Conservation (phyloP, 2,113 vertebrate species). For the Leucoraja erinaceus region DNA sequence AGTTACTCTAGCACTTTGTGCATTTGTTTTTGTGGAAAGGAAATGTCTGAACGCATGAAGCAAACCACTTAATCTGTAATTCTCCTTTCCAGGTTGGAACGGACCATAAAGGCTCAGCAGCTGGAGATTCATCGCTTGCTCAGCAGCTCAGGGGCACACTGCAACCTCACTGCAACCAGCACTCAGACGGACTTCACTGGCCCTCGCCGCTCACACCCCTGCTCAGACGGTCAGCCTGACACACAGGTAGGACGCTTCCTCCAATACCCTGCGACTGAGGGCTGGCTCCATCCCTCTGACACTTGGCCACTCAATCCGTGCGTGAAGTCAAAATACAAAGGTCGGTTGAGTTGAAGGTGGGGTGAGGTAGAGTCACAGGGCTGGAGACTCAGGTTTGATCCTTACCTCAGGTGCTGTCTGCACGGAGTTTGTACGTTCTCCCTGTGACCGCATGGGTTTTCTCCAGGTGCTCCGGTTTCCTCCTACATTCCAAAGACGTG, state of each 20-base stretch:
- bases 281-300: background rate
- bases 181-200: background rate
- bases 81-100: slow-evolving; percentile 13
- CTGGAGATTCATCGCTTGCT: slow-evolving; percentile 32
- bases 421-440: no score
- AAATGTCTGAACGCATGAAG: background rate
- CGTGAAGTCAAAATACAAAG: background rate
- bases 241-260: background rate
- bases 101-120: slow-evolving; percentile 14
- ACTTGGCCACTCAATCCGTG: background rate
- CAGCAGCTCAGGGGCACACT: background rate
- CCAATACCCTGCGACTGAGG: background rate
- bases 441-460: no score
- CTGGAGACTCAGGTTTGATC: no score
- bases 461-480: no score
- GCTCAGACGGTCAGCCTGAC: background rate
- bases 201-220: background rate
- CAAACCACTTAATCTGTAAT: background rate
- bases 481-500: no score
- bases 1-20: no score
- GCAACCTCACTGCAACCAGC: background rate
- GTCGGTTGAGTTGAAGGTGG: background rate
- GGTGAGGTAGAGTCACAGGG: no score
- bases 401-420: no score
- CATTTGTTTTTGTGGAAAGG: background rate